phyloP scores from a whole-genome alignment of 2,113 vertebrate species.

The Verasper variegatus region DNA sequence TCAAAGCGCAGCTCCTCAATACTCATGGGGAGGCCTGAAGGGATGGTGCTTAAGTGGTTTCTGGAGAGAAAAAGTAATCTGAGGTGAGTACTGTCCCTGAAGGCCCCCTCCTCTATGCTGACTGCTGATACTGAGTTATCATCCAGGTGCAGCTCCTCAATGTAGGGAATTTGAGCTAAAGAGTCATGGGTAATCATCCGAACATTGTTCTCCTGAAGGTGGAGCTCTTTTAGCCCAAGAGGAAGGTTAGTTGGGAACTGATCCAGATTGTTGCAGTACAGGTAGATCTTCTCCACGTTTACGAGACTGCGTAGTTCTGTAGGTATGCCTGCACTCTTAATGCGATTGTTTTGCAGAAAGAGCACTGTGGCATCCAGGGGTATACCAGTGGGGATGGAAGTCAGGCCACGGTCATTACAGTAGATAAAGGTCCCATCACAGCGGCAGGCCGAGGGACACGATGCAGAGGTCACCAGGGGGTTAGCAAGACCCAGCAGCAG shows the following conservation, averaged over 20 bases:
- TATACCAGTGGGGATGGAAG: constrained; percentile 95
- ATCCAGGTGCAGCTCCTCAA: constrained; percentile 98
- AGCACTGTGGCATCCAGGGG: constrained; percentile 96
- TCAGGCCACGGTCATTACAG: constrained; percentile 97
- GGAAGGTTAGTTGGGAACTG: constrained; percentile 98
- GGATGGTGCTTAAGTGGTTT: constrained; percentile 98
- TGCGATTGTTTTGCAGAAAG: constrained; percentile 99
- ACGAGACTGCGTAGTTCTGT: constrained; percentile 90
- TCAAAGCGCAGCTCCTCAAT: constrained; percentile 98
- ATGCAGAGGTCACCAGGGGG: constrained; percentile 87
- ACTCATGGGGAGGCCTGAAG: constrained; percentile 93
- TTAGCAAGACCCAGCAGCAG: constrained; percentile 92
- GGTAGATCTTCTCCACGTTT: constrained; percentile 96
- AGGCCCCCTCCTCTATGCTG: constrained; percentile 98
- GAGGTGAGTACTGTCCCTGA: constrained; percentile 94
- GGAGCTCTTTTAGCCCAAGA: constrained; percentile 94
- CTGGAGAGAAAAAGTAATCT: constrained; percentile 96
- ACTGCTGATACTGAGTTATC: constrained; percentile 98
- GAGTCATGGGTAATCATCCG: constrained; percentile 96
- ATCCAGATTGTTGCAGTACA: constrained; percentile 98
- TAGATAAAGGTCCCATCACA: constrained; percentile 98
- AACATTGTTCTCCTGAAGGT: constrained; percentile 99
- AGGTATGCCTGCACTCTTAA: constrained; percentile 97
- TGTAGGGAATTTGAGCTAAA: constrained; percentile 94
- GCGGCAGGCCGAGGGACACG: constrained; percentile 94